Evolutionary conservation across 2,113 vertebrate species (phyloP).

Genomic region (Rhombomys opimus): DNA sequence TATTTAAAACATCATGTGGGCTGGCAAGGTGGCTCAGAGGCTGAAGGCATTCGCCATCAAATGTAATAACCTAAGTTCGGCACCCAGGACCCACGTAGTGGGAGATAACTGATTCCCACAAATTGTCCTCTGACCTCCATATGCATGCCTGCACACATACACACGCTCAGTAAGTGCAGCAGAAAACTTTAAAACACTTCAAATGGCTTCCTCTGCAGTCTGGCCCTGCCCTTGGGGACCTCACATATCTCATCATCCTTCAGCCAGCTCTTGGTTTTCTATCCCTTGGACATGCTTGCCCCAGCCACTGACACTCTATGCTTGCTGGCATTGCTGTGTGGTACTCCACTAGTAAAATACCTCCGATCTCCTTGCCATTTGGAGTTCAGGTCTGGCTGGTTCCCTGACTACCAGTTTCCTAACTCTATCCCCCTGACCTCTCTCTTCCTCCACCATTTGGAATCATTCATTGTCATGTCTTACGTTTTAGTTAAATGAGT

Average conservation of each 20-base stretch:
- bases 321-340: neutral
- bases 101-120: neutral
- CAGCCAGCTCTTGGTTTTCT: neutral
- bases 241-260: neutral
- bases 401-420: neutral
- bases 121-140: neutral
- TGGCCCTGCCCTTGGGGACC: neutral
- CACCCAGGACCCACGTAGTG: neutral
- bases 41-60: neutral
- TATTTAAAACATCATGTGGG: neutral
- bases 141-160: neutral
- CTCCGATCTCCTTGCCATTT: neutral
- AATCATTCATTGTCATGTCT: neutral
- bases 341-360: neutral
- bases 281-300: neutral
- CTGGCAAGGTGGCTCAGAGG: neutral
- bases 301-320: neutral
- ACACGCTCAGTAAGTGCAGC: neutral
- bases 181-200: neutral
- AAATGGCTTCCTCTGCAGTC: neutral
- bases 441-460: neutral
- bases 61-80: neutral
- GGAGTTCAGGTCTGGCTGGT: neutral
- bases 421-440: neutral
- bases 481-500: conserved; percentile 4